phyloP scores from a whole-genome alignment of 2,113 vertebrate genomes.

The Lampris incognitus region DNA sequence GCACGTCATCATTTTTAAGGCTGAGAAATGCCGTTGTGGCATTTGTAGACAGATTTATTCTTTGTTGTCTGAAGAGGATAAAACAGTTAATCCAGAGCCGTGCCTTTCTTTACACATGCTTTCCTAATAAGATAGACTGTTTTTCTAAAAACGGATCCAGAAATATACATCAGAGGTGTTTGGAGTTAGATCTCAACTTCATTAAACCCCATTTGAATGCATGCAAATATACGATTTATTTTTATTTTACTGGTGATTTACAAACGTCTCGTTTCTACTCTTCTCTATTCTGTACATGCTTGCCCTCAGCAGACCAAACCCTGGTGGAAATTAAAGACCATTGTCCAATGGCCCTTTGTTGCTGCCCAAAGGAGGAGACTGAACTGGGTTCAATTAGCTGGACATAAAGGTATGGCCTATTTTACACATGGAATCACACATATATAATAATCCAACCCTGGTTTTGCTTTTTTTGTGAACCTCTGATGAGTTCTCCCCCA shows the following conservation, averaged over 20 bases:
- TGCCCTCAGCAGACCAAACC: conserved; percentile 82
- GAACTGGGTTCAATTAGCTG: conserved; percentile 95
- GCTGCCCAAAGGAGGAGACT: conserved; percentile 90
- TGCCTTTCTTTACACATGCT: no score
- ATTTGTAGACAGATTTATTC: no score
- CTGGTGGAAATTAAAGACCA: conserved; percentile 95
- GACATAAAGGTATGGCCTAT: conserved; percentile 89
- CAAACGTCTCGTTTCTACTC: not conserved
- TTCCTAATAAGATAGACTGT: no score
- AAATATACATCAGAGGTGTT: no score
- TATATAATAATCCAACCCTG: not conserved
- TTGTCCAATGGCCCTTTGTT: conserved; percentile 91
- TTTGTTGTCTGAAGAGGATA: no score
- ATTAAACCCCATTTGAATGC: no score
- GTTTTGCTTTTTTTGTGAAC: not conserved
- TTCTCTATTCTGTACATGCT: conserved; percentile 34
- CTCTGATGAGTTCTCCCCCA: no score
- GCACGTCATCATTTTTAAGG: conserved; percentile 35
- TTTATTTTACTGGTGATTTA: no score
- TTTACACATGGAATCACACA: conserved; percentile 3
- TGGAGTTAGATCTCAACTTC: no score
- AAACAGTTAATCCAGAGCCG: no score
- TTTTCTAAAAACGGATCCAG: no score
- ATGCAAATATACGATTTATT: no score
- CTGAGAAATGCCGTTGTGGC: not conserved